A percentile compares a stretch with the other conserved stretches of the same genome.
Conservation (phyloP, 1,140 invertebrate genomes). For the Subanguina moxae region DNA sequence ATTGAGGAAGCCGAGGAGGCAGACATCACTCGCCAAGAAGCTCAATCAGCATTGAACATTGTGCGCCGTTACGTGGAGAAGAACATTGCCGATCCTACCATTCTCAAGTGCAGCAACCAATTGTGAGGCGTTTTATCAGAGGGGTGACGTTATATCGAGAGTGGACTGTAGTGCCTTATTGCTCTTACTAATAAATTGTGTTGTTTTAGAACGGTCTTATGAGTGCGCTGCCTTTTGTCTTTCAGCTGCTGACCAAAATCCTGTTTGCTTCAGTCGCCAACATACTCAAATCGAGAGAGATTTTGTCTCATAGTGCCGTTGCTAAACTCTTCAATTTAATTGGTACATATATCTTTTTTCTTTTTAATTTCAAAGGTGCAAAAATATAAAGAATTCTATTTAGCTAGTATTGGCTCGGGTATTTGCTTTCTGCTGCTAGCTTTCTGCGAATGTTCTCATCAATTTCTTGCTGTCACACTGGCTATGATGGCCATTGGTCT, state of each 20-base stretch:
- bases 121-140: no score
- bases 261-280: slow-evolving; percentile 56
- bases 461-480: slow-evolving; percentile 40
- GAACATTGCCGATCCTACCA: no score
- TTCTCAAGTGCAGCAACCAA: no score
- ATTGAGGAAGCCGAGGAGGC: no score
- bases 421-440: slow-evolving; percentile 49
- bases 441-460: slow-evolving; percentile 47
- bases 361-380: neutral
- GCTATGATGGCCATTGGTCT: slow-evolving; percentile 52
- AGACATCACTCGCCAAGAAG: no score
- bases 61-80: no score
- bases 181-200: neutral
- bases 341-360: slow-evolving; percentile 32
- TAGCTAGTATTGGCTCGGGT: slow-evolving; percentile 53
- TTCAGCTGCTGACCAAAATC: slow-evolving; percentile 57
- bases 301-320: slow-evolving; percentile 35
- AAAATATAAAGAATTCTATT: slow-evolving; percentile 1
- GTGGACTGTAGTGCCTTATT: no score
- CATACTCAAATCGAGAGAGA: slow-evolving; percentile 26
- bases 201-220: slow-evolving; percentile 54
- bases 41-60: no score
- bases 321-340: slow-evolving; percentile 55
- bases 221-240: slow-evolving; percentile 55
- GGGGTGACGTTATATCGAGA: no score